A percentile compares a stretch with the other conserved stretches of the same genome.
Evolutionary conservation across 2,113 vertebrate species (phyloP).

Genomic region (Mungos mungo): DNA sequence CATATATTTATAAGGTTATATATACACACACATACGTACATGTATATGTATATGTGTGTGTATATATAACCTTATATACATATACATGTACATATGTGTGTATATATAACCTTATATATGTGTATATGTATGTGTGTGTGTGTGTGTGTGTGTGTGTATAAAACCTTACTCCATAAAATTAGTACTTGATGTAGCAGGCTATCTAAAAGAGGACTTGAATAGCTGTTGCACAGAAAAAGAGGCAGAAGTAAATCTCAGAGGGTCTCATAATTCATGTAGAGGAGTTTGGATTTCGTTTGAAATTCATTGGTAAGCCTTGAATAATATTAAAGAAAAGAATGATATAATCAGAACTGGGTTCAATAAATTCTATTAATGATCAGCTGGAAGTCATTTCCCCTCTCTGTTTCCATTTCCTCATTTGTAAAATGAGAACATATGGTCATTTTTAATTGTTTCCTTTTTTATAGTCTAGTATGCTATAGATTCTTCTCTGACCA

Average conservation of each 20-base stretch:
- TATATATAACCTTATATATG: too few species aligned
- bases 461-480: conserved; percentile 54
- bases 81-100: too few species aligned
- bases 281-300: background rate
- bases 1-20: too few species aligned
- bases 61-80: too few species aligned
- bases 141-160: too few species aligned
- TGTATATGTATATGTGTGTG: too few species aligned
- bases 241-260: background rate
- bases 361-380: conserved; percentile 38
- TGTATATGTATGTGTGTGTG: too few species aligned
- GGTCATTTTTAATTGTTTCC: conserved; percentile 50
- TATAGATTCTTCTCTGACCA: conserved; percentile 43
- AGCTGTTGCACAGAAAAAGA: background rate
- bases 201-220: background rate
- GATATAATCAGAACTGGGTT: background rate
- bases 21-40: too few species aligned
- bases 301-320: background rate
- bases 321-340: background rate
- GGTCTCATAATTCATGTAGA: background rate
- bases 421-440: conserved; percentile 51
- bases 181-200: background rate
- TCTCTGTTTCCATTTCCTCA: conserved; percentile 52
- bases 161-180: background rate
- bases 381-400: conserved; percentile 5